These are phyloP conservation scores for Lycodopsis pacificus DNA, from an alignment of 2,797 vertebrate genomes.

Conservation along the genomic window DNA sequence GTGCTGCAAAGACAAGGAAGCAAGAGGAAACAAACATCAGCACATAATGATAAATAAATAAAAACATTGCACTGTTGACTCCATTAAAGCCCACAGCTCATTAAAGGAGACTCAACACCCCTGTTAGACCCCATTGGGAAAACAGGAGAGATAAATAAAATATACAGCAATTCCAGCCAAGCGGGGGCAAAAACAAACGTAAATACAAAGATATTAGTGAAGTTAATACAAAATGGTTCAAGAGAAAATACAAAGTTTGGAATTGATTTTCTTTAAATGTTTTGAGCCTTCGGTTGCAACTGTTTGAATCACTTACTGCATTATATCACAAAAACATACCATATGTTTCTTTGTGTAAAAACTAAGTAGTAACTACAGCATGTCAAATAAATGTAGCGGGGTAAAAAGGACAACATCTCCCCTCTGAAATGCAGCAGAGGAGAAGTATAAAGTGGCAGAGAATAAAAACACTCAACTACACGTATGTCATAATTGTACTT, in stretches of 20 bases:
- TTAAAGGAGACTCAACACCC: slow-evolving; percentile 50
- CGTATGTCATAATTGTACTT: neutral
- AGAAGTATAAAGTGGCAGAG: neutral
- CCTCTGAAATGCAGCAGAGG: neutral
- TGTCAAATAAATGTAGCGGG: neutral
- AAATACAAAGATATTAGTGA: slow-evolving; percentile 31
- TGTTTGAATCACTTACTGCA: neutral
- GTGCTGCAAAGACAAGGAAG: slow-evolving; percentile 6
- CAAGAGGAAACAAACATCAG: slow-evolving; percentile 46
- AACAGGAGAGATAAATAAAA: slow-evolving; percentile 17
- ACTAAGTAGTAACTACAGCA: neutral
- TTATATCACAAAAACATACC: neutral
- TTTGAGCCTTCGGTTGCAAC: slow-evolving; percentile 6
- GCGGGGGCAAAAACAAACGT: slow-evolving; percentile 37
- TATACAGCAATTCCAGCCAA: slow-evolving; percentile 5
- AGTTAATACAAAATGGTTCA: neutral
- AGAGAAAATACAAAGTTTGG: slow-evolving; percentile 10
- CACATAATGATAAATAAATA: slow-evolving; percentile 37
- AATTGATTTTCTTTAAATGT: slow-evolving; percentile 20
- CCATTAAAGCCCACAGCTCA: slow-evolving; percentile 54
- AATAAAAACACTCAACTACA: neutral
- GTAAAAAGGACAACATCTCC: neutral
- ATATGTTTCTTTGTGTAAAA: neutral
- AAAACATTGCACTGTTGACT: slow-evolving; percentile 32
- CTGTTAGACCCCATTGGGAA: slow-evolving; percentile 32